A percentile compares a stretch with the other conserved stretches of the same genome.
Conservation (phyloP, 2,113 vertebrate genomes). For the Columba janthina region DNA sequence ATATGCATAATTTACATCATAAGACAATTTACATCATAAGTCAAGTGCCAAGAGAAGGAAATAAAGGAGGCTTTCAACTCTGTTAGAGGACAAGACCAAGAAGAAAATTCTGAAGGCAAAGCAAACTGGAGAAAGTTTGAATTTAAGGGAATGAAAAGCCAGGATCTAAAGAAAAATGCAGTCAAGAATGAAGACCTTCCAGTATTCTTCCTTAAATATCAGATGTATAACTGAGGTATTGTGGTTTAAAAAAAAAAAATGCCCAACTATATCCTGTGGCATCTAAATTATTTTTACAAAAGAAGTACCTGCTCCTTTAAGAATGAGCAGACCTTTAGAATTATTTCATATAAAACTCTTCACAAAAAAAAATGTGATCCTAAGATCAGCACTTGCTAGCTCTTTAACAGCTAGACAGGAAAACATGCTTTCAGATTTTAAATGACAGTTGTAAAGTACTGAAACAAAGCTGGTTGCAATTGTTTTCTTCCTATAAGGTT, state of each 20-base stretch:
- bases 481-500: constrained; percentile 66
- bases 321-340: background rate
- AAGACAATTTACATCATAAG: background rate
- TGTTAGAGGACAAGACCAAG: background rate
- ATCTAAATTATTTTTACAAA: background rate
- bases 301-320: background rate
- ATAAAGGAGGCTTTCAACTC: background rate
- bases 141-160: background rate
- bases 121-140: background rate
- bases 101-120: background rate
- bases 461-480: background rate
- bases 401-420: background rate
- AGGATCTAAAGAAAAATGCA: background rate
- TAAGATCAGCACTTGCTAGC: background rate
- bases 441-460: background rate
- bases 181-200: background rate
- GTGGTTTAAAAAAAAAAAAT: too few species aligned
- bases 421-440: background rate
- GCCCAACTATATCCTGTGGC: background rate
- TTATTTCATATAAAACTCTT: background rate
- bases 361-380: background rate
- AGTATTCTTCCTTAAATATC: background rate
- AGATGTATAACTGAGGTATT: background rate
- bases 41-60: background rate
- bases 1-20: background rate